phyloP scores from a whole-genome alignment of 2,113 vertebrate genomes.

The Oxyura jamaicensis region DNA sequence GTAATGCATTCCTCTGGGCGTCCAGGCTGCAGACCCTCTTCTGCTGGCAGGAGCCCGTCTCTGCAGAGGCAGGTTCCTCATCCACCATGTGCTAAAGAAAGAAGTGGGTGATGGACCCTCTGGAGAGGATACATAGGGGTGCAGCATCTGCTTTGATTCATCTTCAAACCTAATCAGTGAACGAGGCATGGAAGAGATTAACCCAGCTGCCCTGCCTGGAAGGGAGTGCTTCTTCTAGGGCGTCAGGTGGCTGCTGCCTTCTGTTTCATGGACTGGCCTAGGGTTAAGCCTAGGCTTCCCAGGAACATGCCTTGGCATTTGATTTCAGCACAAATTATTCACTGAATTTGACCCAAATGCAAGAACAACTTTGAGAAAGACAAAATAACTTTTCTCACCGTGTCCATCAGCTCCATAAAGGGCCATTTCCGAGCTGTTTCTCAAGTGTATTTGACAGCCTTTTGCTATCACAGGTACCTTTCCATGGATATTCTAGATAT shows the following conservation, averaged over 20 bases:
- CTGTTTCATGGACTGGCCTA: not conserved
- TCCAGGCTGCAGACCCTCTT: not conserved
- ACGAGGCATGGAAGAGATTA: not conserved
- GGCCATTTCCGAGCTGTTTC: not conserved
- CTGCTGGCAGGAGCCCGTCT: not conserved
- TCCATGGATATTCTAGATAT: not conserved
- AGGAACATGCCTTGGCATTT: not conserved
- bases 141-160: accelerated
- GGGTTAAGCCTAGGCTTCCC: not conserved
- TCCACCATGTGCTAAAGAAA: not conserved
- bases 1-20: not conserved
- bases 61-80: not conserved
- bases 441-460: not conserved
- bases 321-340: not conserved
- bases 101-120: not conserved
- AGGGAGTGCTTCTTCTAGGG: not conserved
- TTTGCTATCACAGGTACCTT: not conserved
- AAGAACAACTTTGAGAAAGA: not conserved
- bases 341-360: not conserved
- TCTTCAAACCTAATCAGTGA: not conserved
- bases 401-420: not conserved
- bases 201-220: not conserved
- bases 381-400: not conserved
- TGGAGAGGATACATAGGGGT: not conserved
- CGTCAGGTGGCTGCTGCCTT: not conserved